Evolutionary conservation across 2,797 vertebrate genomes (phyloP), one percentile per base, ranked within the genome.

Genomic region (Channallabes apus): DNA sequence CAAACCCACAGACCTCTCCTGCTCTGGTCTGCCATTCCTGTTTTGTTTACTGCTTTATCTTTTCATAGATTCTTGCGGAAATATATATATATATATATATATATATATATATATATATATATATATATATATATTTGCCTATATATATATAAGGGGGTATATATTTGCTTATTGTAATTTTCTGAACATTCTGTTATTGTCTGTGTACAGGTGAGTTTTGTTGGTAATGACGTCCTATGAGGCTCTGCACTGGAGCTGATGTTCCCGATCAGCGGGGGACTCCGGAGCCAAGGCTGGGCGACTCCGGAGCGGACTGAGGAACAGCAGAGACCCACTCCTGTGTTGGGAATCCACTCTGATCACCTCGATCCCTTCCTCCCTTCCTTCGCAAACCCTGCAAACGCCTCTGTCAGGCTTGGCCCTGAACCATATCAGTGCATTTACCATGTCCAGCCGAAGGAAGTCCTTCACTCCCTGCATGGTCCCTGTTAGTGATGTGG

Each of bases 401-500:
- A 87, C 79, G 58, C 67, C 86, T 88, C 15, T 64, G 54, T 84
- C 88, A 84, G 85, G 85, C 89, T 85, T 79, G 71, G 85, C 82
- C 89, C 85, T 84, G 87, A 17, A 88, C 87, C 75, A 86, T 86
- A 65, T 83, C 82, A 68, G 41, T 89, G 88, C 86, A 89, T 56
- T 83, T 88, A 87, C 87, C 88, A 99, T 99, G 97, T 97, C 98
- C 62, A 97, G 97, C 91, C 97, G 97, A 88, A 96, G 97, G 64
- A 99, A 98, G 89, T 98, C 97, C 4, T 97, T 96, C 6, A 96
- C 93, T 72, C 97, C 97, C 0, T 98, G 97, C 90, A 97, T 99
- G 97, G 96, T 99, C 41, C 93, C 96, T 86, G 92, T 96, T 69
- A 93, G 92, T 0, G 93, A 96, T 88, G 89, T 94, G 0, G 18